Evolutionary conservation across 2,113 vertebrate genomes (phyloP).

Genomic region (Empidonax traillii): DNA sequence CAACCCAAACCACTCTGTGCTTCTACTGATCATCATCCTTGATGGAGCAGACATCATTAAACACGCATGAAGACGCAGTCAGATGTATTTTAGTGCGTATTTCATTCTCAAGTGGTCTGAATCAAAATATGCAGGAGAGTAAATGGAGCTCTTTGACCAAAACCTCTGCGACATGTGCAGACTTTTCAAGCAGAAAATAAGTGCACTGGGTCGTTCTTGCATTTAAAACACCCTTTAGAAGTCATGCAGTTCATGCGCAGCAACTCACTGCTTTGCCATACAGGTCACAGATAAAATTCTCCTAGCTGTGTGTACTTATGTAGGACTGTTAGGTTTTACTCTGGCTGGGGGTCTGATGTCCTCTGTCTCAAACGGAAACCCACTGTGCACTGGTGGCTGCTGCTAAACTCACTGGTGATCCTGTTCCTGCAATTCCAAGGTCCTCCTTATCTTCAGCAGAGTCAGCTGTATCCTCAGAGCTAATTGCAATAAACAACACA

Average conservation of each 20-base stretch:
- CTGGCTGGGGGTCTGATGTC: not conserved
- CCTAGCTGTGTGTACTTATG: fast-evolving
- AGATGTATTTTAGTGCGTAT: not conserved
- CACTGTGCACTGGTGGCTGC: not conserved
- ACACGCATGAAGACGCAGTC: not conserved
- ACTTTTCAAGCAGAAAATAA: not conserved
- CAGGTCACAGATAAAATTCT: not conserved
- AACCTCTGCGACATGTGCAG: not conserved
- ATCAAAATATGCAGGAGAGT: not conserved
- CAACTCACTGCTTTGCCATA: not conserved
- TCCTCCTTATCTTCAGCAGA: not conserved
- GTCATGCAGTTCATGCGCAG: fast-evolving
- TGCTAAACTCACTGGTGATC: not conserved
- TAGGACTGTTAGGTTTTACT: not conserved
- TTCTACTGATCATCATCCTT: not conserved
- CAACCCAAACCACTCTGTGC: not conserved
- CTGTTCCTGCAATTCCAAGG: not conserved
- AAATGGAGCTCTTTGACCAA: not conserved
- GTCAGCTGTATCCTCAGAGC: not conserved
- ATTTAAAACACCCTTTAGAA: not conserved
- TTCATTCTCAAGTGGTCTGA: not conserved
- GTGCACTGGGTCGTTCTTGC: not conserved
- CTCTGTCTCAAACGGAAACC: not conserved
- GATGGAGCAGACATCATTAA: not conserved
- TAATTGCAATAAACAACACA: not conserved